Base-by-base conservation (phyloP, 2,113 vertebrate species). In the Bucco capensis region DNA sequence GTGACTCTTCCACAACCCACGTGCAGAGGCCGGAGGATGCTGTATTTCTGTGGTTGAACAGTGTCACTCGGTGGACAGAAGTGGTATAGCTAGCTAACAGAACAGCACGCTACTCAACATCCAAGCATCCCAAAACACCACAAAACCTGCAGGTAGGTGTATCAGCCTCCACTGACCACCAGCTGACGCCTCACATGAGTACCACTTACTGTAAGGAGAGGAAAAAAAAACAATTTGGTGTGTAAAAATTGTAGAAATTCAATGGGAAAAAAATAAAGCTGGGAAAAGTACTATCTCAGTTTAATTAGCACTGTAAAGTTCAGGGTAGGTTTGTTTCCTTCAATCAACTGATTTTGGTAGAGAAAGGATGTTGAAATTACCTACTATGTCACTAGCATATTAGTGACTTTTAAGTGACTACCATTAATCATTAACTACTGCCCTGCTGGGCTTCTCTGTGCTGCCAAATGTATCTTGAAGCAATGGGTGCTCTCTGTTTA, bases 1-100 rank as follows among this genome's bases (percentile, higher is more conserved):
- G 33, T 18, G 35, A 10, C 22, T 10, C 33, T 33, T 6, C 35
- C 37, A 2, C 25, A 21, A 58, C 7, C 6, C 1, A 5, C 3
- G 1, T 21, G 1, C 4, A 14, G 18, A 1, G 2, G 3, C 3
- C 11, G 2, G 24, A 8, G 3, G 11, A n/a, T n/a, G n/a, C 5
- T 1, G 16, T 19, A 15, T 40, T 25, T 88, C 69, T 30, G 61
- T 46, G 40, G 23, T 31, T 12, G 14, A 51, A 23, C 62, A 42
- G 13, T 58, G 70, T 28, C 77, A 27, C 74, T 4, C 28, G 5
- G 31, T 35, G 93, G 58, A 17, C 78, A 37, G 5, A 49, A 50
- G 30, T 2, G 76, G 69, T 16, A 47, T 25, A 33, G 42, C 25
- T 42, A n/a, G n/a, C n/a, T n/a, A 6, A 15, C 13, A n/a, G 46